Percentiles rank a stretch among this genome's conserved stretches.
phyloP scores from a whole-genome alignment of 2,113 vertebrate genomes.

The Nipponia nippon region DNA sequence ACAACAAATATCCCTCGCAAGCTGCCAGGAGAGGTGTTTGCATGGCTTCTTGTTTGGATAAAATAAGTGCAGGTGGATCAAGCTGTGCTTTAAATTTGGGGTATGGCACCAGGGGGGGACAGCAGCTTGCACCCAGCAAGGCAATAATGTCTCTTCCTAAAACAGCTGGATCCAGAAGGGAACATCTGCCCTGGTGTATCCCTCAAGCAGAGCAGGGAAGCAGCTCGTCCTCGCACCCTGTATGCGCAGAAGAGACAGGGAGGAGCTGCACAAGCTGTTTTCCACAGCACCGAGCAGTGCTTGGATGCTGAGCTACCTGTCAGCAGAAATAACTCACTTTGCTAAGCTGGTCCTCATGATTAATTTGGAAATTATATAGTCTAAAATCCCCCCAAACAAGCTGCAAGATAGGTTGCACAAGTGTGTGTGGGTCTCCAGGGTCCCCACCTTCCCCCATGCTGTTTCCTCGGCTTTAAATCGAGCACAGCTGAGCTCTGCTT shows the following conservation, averaged over 20 bases:
- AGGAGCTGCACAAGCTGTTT: not conserved
- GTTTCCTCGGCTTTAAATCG: not conserved
- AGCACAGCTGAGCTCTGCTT: not conserved
- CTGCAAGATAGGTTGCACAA: not conserved
- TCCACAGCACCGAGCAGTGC: not conserved
- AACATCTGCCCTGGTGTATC: not conserved
- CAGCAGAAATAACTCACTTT: not conserved
- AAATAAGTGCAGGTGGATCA: not conserved
- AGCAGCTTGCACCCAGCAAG: not conserved
- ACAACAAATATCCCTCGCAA: too few species aligned
- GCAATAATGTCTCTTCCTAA: not conserved
- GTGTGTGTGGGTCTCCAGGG: not conserved
- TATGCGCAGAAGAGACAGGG: accelerated
- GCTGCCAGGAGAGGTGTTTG: not conserved
- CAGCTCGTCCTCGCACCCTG: not conserved
- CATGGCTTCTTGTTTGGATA: not conserved
- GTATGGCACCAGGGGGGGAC: not conserved
- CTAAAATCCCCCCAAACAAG: not conserved
- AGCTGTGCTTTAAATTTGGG: not conserved
- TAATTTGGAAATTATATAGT: not conserved
- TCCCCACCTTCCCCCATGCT: not conserved
- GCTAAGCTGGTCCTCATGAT: not conserved
- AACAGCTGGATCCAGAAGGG: not conserved
- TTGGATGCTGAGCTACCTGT: not conserved
- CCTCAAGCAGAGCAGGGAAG: not conserved